Conservation (phyloP, 2,113 vertebrate species). For the Myrmecobius fasciatus region DNA sequence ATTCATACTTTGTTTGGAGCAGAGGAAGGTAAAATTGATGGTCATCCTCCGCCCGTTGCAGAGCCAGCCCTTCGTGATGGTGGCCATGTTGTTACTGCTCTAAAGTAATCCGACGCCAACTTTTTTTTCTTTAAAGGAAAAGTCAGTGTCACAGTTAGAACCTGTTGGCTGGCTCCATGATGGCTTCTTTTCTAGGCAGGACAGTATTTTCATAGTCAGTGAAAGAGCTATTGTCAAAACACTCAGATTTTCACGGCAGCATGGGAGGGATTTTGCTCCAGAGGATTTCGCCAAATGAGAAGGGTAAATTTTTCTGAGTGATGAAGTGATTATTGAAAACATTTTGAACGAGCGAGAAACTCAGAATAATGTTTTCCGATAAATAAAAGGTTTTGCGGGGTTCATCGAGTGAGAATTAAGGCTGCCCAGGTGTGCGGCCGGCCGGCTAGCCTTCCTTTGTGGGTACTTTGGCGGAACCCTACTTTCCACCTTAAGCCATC, state of each 20-base stretch:
- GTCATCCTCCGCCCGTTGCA: constrained; percentile 60
- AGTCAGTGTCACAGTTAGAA: fast-evolving
- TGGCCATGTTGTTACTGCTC: background rate
- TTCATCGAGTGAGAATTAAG: background rate
- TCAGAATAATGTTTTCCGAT: background rate
- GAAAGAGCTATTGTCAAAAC: constrained; percentile 57
- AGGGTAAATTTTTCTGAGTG: background rate
- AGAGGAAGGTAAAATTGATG: constrained; percentile 53
- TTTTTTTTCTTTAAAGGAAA: constrained; percentile 53
- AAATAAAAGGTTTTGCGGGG: background rate
- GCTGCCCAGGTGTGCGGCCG: background rate
- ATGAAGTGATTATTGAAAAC: constrained; percentile 3
- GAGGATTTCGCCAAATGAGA: fast-evolving
- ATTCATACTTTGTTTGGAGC: constrained; percentile 61
- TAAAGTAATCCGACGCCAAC: background rate
- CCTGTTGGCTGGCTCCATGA: background rate
- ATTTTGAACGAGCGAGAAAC: background rate
- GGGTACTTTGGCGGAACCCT: background rate
- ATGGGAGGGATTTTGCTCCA: background rate
- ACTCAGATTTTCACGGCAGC: constrained; percentile 33
- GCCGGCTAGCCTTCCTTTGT: background rate
- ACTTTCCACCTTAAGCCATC: background rate
- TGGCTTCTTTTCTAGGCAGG: background rate
- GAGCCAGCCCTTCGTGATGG: constrained; percentile 42
- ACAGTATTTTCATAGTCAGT: constrained; percentile 56